These are phyloP conservation scores for Piaya cayana DNA, from an alignment of 2,113 vertebrate species.

Conservation along the genomic window DNA sequence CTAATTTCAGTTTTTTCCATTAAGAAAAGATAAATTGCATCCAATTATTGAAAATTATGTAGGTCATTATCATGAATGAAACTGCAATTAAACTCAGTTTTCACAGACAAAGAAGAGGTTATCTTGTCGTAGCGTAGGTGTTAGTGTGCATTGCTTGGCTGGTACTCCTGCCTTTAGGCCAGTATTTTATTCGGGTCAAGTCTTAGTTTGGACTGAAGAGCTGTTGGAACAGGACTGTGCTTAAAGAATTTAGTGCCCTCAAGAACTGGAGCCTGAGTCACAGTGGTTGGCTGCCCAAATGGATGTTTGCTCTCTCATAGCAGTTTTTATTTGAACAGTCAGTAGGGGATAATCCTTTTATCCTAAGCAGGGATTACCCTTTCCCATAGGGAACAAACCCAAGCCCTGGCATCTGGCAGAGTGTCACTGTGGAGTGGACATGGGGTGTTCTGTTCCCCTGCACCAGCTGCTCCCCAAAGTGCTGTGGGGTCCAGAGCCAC, in stretches of 20 bases:
- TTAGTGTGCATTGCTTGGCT: not conserved
- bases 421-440: rapidly evolving
- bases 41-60: constrained; percentile 67
- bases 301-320: not conserved
- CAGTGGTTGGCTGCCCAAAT: not conserved
- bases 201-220: not conserved
- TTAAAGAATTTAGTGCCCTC: not conserved
- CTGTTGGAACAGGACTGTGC: not conserved
- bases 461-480: not conserved
- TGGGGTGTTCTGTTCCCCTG: not conserved
- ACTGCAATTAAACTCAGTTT: constrained; percentile 46
- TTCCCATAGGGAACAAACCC: not conserved
- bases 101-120: constrained; percentile 31
- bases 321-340: not conserved
- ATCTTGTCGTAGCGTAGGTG: not conserved
- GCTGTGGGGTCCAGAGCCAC: not conserved
- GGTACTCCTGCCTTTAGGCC: not conserved
- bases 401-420: not conserved
- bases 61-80: constrained; percentile 65
- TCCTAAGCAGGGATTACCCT: not conserved
- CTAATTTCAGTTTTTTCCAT: constrained; percentile 65
- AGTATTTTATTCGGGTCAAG: not conserved
- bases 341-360: not conserved
- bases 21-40: constrained; percentile 66
- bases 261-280: not conserved